Base-by-base conservation (phyloP, 2,888 invertebrate species). In the Nemurella pictetii region DNA sequence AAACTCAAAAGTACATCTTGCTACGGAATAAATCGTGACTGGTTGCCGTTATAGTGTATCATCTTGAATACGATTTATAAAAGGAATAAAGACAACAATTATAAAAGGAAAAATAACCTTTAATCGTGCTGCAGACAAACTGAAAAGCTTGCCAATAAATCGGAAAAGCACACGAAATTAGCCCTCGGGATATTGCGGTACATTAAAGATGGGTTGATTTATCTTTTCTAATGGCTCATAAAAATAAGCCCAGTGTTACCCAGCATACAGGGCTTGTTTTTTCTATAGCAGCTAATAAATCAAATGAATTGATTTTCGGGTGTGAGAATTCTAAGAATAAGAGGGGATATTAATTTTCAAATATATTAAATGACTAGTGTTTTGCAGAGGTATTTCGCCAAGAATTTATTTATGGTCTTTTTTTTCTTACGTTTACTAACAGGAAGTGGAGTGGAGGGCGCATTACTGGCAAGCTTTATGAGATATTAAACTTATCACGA, bases 391-490 rank as follows among this genome's bases (percentile, higher is more conserved):
- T 20, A 55, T 55, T 55, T 55, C 55, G 20, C 55, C 15, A 55
- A 55, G 55, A 55, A 55, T 55, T 55, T 78, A 78, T 78, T 78
- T 78, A 78, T 78, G 30, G 30, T 29, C 30, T 29, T 78, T 29
- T 28, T 29, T 28, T 78, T n/a, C n/a, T 1, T 29, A 78, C n/a
- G 78, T 78, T 78, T 78, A 78, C 28, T 74, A 3, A 12, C 75
- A 78, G 78, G 78, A 78, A 78, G 30, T 78, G 28, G 28, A 78
- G 30, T 78, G 28, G 28, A 78, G 78, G 29, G 28, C 30, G 28
- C 78, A n/a, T 27, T 75, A 27, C n/a, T 78, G 78, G 78, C n/a
- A n/a, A 28, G 9, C 28, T 78, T 78, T 78, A 78, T 78, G 28
- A 30, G 78, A 29, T 29, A 78, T 78, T n/a, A 78, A 78, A 30